Percentiles rank a stretch among this genome's conserved stretches.
These are phyloP conservation scores for Anolis sagrei DNA, from an alignment of 2,113 vertebrate species.

Conservation along the genomic window DNA sequence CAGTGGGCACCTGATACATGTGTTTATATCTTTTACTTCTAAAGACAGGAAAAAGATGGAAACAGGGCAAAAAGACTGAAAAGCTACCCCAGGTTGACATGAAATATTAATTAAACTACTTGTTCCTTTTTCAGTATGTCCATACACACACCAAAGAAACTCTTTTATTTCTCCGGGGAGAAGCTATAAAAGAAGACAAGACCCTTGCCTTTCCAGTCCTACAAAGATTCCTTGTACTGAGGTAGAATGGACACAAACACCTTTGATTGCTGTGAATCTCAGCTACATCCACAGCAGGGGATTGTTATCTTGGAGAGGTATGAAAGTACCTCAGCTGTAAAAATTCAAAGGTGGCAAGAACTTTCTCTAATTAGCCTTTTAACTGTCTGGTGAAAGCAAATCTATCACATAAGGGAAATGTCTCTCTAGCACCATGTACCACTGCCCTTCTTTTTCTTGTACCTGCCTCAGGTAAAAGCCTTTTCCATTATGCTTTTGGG, in stretches of 20 bases:
- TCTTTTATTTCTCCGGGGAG: constrained; percentile 38
- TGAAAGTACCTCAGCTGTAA: constrained; percentile 50
- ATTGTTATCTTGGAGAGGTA: constrained; percentile 70
- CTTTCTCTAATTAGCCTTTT: constrained; percentile 72
- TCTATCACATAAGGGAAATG: constrained; percentile 63
- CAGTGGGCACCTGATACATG: no score
- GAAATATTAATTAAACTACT: background rate
- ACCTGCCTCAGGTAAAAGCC: background rate
- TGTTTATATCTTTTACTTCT: background rate
- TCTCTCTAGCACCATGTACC: constrained; percentile 41
- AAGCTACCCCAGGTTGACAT: background rate
- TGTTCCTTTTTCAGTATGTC: constrained; percentile 46
- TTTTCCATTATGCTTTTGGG: background rate
- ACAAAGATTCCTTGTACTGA: constrained; percentile 45
- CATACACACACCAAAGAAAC: constrained; percentile 36
- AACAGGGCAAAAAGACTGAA: background rate
- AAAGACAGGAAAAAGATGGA: background rate
- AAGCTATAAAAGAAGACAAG: constrained; percentile 45
- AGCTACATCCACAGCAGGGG: constrained; percentile 25
- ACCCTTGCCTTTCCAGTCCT: constrained; percentile 32
- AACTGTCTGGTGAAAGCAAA: constrained; percentile 62
- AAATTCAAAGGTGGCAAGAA: constrained; percentile 65
- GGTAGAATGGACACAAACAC: constrained; percentile 50
- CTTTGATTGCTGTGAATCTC: constrained; percentile 40
- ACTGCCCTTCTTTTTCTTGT: constrained; percentile 11